Evolutionary conservation across 2,888 invertebrate species (phyloP).

Genomic region (Alcis repandata): DNA sequence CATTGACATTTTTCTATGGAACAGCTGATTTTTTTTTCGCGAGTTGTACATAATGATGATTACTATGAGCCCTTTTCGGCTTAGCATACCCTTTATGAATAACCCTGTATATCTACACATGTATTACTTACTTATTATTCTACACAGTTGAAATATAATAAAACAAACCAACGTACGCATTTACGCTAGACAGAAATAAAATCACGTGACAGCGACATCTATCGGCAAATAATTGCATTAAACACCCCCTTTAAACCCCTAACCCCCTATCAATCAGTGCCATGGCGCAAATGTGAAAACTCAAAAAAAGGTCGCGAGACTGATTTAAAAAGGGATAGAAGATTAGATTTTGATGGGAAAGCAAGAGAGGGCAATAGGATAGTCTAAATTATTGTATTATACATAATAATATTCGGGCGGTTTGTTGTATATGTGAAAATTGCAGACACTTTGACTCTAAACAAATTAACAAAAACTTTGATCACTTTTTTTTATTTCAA

Average conservation of each 20-base stretch:
- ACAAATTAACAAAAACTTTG: too few species aligned
- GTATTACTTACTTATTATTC: too few species aligned
- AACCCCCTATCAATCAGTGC: slow-evolving; percentile 61
- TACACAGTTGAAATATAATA: too few species aligned
- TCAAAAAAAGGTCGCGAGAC: slow-evolving; percentile 61
- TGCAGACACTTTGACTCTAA: background rate
- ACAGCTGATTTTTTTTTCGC: too few species aligned
- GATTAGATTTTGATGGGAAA: slow-evolving; percentile 38
- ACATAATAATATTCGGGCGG: slow-evolving; percentile 76
- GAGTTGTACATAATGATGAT: too few species aligned
- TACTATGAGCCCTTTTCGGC: too few species aligned
- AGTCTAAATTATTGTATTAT: slow-evolving; percentile 80
- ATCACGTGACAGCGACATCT: slow-evolving; percentile 16
- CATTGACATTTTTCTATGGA: too few species aligned
- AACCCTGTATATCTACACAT: too few species aligned
- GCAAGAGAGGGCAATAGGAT: slow-evolving; percentile 59
- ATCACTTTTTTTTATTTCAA: too few species aligned
- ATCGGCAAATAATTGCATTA: slow-evolving; percentile 24
- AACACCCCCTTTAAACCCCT: slow-evolving; percentile 7
- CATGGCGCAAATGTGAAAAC: slow-evolving; percentile 68
- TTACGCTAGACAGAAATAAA: background rate
- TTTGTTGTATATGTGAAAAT: slow-evolving; percentile 55
- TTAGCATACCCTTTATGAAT: too few species aligned
- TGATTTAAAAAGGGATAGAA: slow-evolving; percentile 57
- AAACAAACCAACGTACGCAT: background rate